A percentile compares a stretch with the other conserved stretches of the same genome.
These are phyloP conservation scores for Asobara japonica DNA, from an alignment of 1,140 invertebrate genomes.

Conservation along the genomic window DNA sequence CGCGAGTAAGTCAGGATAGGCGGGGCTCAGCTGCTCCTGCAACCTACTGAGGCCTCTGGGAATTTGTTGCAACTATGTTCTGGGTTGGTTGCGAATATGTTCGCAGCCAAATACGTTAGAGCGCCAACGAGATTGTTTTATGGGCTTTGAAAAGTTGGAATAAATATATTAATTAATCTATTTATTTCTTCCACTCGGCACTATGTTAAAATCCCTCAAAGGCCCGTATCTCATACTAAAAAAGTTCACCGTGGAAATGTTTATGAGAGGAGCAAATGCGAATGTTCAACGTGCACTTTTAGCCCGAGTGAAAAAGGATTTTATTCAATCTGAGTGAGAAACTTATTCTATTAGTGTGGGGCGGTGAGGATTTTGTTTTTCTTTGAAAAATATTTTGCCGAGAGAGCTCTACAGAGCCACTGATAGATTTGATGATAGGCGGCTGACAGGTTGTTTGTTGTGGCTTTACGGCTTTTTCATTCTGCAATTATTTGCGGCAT, in stretches of 20 bases:
- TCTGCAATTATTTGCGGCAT: too few relatives aligned
- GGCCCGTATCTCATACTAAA: not conserved
- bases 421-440: too few relatives aligned
- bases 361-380: too few relatives aligned
- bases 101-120: not conserved
- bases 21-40: not conserved
- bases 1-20: not conserved
- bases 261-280: not conserved
- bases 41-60: not conserved
- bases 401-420: too few relatives aligned
- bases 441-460: too few relatives aligned
- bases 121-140: conserved; percentile 25
- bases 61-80: conserved; percentile 16
- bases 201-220: not conserved
- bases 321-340: not conserved
- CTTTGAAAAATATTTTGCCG: too few relatives aligned
- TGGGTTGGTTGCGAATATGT: conserved; percentile 20
- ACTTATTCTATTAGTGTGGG: too few relatives aligned
- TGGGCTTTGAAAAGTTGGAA: not conserved
- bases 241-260: not conserved
- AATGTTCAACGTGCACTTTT: not conserved
- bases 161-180: not conserved
- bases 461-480: too few relatives aligned
- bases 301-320: not conserved
- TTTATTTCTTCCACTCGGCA: not conserved